A percentile compares a stretch with the other conserved stretches of the same genome.
Conservation (phyloP, 2,888 invertebrate species). For the Tenthredo amoena region DNA sequence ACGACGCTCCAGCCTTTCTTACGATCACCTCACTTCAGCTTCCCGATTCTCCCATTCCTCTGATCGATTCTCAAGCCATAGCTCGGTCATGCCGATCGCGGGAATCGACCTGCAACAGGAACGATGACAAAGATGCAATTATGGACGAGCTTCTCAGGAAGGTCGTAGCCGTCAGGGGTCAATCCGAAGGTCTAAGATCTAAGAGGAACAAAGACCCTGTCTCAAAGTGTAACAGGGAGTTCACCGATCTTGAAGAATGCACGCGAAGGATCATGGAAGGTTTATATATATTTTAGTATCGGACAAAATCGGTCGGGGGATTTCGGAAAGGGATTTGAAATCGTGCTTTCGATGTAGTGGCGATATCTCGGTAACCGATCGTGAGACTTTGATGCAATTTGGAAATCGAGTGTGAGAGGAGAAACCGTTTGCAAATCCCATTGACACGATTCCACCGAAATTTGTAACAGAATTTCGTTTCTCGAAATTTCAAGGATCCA, state of each 20-base stretch:
- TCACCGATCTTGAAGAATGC: slow-evolving; percentile 67
- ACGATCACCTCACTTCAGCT: slow-evolving; percentile 73
- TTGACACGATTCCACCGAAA: neutral
- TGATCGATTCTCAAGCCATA: slow-evolving; percentile 71
- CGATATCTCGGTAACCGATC: neutral
- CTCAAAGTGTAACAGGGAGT: slow-evolving; percentile 55
- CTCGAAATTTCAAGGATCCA: too few relatives aligned
- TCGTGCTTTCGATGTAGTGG: too few relatives aligned
- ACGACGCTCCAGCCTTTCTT: slow-evolving; percentile 70
- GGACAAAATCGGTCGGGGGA: neutral
- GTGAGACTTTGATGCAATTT: neutral
- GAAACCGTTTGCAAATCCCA: neutral
- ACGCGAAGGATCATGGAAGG: slow-evolving; percentile 68
- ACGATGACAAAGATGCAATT: slow-evolving; percentile 64
- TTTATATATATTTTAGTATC: slow-evolving; percentile 50
- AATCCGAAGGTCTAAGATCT: slow-evolving; percentile 58
- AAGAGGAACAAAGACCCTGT: slow-evolving; percentile 48
- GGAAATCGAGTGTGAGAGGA: too few relatives aligned
- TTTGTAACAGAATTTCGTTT: neutral
- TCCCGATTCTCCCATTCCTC: slow-evolving; percentile 72
- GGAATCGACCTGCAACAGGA: slow-evolving; percentile 53
- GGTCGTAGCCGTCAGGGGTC: slow-evolving; percentile 61
- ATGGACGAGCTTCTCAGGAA: slow-evolving; percentile 68
- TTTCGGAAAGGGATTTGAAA: neutral
- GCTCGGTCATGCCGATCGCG: slow-evolving; percentile 61